Evolutionary conservation across 2,797 vertebrate species (phyloP).

Genomic region (Pangasius mekongensis): DNA sequence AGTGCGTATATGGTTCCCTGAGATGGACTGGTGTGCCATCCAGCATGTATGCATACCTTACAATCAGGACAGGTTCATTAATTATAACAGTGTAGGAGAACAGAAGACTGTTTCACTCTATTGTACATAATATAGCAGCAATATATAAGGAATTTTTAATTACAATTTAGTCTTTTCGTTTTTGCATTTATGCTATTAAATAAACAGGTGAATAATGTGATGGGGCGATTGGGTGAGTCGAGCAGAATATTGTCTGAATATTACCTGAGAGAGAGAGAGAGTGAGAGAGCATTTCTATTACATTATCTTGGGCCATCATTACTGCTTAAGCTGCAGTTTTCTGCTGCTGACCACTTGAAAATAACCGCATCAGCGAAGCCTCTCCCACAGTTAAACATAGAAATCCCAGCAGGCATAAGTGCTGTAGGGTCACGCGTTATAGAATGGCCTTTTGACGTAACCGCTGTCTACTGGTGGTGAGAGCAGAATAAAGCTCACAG

Average conservation of each 20-base stretch:
- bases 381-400: not conserved
- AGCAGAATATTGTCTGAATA: not conserved
- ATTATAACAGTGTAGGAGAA: not conserved
- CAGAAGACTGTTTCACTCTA: not conserved
- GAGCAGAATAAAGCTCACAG: not conserved
- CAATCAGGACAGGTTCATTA: not conserved
- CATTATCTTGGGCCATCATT: not conserved
- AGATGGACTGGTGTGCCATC: not conserved
- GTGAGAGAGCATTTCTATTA: conserved; percentile 1
- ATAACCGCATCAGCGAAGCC: conserved; percentile 8
- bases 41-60: not conserved
- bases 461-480: not conserved
- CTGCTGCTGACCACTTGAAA: not conserved
- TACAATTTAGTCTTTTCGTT: not conserved
- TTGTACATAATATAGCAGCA: not conserved
- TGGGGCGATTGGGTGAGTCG: too few species aligned
- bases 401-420: conserved; percentile 4
- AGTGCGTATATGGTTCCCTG: not conserved
- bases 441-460: not conserved
- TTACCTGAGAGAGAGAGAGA: not conserved
- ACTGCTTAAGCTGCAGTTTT: conserved; percentile 19
- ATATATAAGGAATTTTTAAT: not conserved
- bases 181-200: not conserved
- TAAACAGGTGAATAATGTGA: not conserved
- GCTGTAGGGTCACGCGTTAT: not conserved